Base-by-base conservation (phyloP, 2,888 invertebrate genomes). In the Tubulanus polymorphus region DNA sequence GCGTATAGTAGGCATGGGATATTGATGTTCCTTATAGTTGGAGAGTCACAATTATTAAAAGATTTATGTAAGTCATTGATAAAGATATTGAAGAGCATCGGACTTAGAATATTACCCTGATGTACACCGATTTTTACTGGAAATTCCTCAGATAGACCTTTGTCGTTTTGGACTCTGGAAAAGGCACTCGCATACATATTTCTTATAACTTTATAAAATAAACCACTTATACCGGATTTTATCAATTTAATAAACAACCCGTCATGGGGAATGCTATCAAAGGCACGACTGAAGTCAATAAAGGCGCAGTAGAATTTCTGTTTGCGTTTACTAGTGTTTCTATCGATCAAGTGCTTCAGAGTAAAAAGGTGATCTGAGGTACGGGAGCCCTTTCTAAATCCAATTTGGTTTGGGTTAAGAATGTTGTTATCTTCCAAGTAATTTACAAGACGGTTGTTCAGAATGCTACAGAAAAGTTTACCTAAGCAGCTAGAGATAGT, bases 361-460 rank as follows among this genome's bases (percentile, higher is more conserved):
- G n/a, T 32, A 32, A 41, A 41, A 3, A 41, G 18, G 23, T 60
- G 55, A 48, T 62, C 60, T 48, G 55, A 46, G 10, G 59, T 61
- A 32, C 48, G 49, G 30, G 49, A 37, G 46, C 53, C 52, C 46
- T 54, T 52, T 48, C 58, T 55, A 48, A 55, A 54, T 15, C 56
- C 54, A 29, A 58, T 53, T 51, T 61, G 59, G n/a, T 59, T 29
- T 23, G 51, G 53, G 27, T 52, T 48, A 18, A 63, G 54, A 18
- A 57, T 37, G 37, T 55, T 51, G 35, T 61, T 53, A 15, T 48
- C 49, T 48, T 61, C 63, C 45, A 59, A 45, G 52, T 50, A 45
- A 28, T 37, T 46, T 2, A 37, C 48, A 1, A 63, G 45, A 12
- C 53, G 32, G 12, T 23, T 35, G 48, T 59, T 61, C 28, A 61